phyloP scores from a whole-genome alignment of 2,888 invertebrate genomes.

The Folsomia candida region DNA sequence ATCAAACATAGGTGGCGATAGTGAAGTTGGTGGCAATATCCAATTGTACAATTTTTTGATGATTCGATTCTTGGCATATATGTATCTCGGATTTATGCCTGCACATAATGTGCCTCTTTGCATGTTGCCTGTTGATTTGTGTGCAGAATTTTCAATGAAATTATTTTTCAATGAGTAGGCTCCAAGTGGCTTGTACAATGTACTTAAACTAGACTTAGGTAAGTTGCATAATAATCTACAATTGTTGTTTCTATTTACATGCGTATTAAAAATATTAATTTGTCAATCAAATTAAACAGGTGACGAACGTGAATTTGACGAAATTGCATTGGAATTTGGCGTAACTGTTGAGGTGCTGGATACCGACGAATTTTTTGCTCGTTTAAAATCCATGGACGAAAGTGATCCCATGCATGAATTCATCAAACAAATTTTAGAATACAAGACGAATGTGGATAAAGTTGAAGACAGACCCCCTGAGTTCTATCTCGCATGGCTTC shows the following conservation, averaged over 20 bases:
- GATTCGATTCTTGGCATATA: not conserved
- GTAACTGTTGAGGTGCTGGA: not conserved
- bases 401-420: not conserved
- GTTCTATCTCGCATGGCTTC: not conserved
- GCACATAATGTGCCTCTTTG: not conserved
- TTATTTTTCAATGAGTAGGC: slow-evolving; percentile 12
- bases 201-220: slow-evolving; percentile 6
- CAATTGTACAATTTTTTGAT: not conserved
- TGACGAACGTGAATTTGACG: not conserved
- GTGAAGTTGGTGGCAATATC: not conserved
- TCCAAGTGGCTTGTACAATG: slow-evolving; percentile 11
- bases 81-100: slow-evolving; percentile 14
- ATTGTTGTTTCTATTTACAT: slow-evolving; percentile 9
- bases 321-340: not conserved
- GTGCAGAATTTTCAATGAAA: slow-evolving; percentile 22
- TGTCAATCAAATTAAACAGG: too few relatives aligned
- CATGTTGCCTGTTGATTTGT: not conserved
- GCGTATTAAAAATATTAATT: too few relatives aligned
- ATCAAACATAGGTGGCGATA: slow-evolving; percentile 11
- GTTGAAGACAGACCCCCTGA: too few relatives aligned
- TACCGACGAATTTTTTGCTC: not conserved
- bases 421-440: not conserved
- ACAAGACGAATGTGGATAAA: not conserved
- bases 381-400: not conserved
- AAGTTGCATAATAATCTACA: too few relatives aligned